A percentile compares a stretch with the other conserved stretches of the same genome.
Evolutionary conservation across 2,797 vertebrate species (phyloP).

Genomic region (Darevskia nairensis): DNA sequence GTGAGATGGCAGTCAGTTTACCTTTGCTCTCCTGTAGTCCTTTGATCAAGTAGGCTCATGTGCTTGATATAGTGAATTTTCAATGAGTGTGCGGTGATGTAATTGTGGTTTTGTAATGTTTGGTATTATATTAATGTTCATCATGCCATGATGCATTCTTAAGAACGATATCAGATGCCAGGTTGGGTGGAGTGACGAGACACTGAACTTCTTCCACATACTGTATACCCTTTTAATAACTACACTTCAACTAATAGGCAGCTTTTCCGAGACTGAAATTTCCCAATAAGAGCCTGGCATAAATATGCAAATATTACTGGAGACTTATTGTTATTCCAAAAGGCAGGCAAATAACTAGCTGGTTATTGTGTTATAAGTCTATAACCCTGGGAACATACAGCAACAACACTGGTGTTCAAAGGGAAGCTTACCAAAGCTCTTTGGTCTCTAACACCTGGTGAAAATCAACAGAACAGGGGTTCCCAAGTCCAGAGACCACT

Average conservation of each 20-base stretch:
- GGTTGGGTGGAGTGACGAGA: slow-evolving; percentile 66
- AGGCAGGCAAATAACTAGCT: background rate
- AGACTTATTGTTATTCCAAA: slow-evolving; percentile 52
- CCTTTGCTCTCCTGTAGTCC: slow-evolving; percentile 35
- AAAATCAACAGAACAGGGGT: background rate
- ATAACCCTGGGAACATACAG: slow-evolving; percentile 3
- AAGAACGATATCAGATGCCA: slow-evolving; percentile 71
- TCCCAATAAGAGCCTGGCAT: slow-evolving; percentile 70
- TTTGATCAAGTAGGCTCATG: slow-evolving; percentile 60
- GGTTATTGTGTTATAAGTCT: background rate
- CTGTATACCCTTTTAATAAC: slow-evolving; percentile 66
- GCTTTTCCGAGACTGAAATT: slow-evolving; percentile 60
- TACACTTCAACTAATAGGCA: slow-evolving; percentile 65
- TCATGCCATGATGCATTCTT: slow-evolving; percentile 74
- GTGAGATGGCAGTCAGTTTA: slow-evolving; percentile 50
- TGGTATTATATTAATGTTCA: slow-evolving; percentile 69
- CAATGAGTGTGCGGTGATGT: slow-evolving; percentile 63
- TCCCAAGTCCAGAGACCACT: too few species aligned
- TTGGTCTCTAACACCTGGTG: too few species aligned
- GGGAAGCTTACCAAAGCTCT: background rate
- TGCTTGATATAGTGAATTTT: slow-evolving; percentile 47
- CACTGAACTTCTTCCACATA: slow-evolving; percentile 70
- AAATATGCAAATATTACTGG: slow-evolving; percentile 56
- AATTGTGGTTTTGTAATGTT: slow-evolving; percentile 64
- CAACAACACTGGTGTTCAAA: background rate